A percentile compares a stretch with the other conserved stretches of the same genome.
These are phyloP conservation scores for Myiotriccus ornatus DNA, from an alignment of 2,797 vertebrate species.

Conservation along the genomic window DNA sequence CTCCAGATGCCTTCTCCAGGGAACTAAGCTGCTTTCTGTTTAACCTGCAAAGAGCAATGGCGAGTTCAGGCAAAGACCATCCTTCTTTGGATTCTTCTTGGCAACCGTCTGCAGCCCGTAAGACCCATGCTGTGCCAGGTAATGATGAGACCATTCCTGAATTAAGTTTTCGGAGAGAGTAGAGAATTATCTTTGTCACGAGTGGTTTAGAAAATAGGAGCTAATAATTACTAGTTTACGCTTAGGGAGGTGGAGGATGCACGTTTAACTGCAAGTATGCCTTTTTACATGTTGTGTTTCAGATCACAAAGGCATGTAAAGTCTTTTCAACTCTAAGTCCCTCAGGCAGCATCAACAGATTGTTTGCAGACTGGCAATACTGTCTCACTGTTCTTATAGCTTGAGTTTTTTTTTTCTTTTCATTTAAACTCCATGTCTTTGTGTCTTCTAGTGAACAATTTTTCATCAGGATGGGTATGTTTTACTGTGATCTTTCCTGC, in stretches of 20 bases:
- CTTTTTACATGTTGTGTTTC: not conserved
- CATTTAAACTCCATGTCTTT: not conserved
- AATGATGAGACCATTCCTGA: constrained; percentile 3
- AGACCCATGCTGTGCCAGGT: constrained; percentile 56
- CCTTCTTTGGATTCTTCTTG: constrained; percentile 14
- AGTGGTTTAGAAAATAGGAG: not conserved
- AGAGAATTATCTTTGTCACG: not conserved
- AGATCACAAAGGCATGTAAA: not conserved
- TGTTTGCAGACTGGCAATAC: not conserved
- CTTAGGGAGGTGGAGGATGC: not conserved
- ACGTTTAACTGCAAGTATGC: not conserved
- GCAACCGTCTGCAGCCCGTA: not conserved
- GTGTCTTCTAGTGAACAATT: not conserved
- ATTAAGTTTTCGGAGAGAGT: not conserved
- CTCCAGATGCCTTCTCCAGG: constrained; percentile 44
- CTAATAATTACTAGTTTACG: not conserved
- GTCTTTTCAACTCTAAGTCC: not conserved
- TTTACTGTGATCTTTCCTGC: not conserved
- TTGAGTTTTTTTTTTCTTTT: not conserved
- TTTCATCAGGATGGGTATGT: not conserved
- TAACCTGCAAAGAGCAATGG: constrained; percentile 76
- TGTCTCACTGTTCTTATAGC: not conserved
- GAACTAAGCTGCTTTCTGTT: not conserved
- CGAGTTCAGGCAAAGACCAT: constrained; percentile 64
- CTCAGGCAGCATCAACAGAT: not conserved